phyloP scores from a whole-genome alignment of 2,113 vertebrate genomes.

The Opisthocomus hoazin region DNA sequence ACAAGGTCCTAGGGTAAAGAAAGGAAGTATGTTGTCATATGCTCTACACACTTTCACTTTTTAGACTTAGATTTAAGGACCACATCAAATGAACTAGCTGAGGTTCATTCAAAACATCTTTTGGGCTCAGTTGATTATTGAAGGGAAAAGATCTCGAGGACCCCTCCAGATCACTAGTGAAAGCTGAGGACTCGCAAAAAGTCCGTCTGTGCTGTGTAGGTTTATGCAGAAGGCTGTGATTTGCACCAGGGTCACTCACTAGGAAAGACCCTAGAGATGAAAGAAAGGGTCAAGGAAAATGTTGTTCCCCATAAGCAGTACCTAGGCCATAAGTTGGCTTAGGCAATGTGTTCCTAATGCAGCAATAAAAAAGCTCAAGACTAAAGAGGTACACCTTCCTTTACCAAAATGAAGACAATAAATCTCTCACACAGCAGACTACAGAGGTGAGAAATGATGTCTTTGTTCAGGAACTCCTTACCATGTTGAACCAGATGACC shows the following conservation, averaged over 20 bases:
- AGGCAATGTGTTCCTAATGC: neutral
- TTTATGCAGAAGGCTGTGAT: neutral
- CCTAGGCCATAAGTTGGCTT: neutral
- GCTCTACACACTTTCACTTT: neutral
- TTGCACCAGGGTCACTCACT: neutral
- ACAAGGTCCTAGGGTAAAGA: conserved; percentile 72
- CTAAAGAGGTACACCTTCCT: neutral
- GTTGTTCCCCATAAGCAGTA: neutral
- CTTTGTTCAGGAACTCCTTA: conserved; percentile 47
- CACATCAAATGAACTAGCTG: neutral
- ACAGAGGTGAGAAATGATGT: fast-evolving
- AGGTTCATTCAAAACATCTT: neutral
- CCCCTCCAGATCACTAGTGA: neutral
- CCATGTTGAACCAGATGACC: conserved; percentile 88
- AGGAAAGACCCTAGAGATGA: neutral
- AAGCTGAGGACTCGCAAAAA: neutral
- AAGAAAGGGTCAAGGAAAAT: neutral
- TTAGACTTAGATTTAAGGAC: neutral
- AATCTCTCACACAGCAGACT: neutral
- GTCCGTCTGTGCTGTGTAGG: neutral
- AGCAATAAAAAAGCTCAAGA: neutral
- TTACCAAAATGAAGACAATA: neutral
- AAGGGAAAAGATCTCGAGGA: neutral
- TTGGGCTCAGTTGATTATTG: neutral
- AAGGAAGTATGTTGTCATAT: neutral